Percentiles rank a stretch among this genome's conserved stretches.
Conservation (phyloP, 2,797 vertebrate genomes). For the Propithecus deckenii region DNA sequence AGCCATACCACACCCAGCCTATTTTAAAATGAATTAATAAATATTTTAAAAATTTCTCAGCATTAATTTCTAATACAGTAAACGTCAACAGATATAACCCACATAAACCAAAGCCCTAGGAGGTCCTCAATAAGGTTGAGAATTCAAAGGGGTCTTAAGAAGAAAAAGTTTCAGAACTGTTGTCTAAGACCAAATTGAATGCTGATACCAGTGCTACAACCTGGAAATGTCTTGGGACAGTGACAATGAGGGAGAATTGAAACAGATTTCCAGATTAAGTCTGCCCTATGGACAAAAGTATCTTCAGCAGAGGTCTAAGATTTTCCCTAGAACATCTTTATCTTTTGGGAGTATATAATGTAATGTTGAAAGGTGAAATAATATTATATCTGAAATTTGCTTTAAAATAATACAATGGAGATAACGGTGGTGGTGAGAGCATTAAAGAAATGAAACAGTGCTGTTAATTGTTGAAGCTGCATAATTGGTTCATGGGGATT, state of each 20-base stretch:
- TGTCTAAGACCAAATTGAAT: neutral
- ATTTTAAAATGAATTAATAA: constrained; percentile 2
- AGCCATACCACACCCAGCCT: neutral
- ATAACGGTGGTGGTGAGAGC: neutral
- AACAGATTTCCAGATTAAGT: neutral
- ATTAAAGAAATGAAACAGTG: neutral
- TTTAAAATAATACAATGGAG: neutral
- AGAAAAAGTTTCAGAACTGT: neutral
- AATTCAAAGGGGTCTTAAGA: neutral
- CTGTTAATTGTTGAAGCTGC: neutral
- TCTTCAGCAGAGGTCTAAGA: neutral
- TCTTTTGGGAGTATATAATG: neutral
- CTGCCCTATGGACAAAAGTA: neutral
- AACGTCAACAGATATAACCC: neutral
- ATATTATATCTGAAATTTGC: neutral
- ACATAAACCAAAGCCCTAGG: neutral
- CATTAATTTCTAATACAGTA: neutral
- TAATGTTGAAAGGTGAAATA: neutral
- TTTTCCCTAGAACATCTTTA: neutral
- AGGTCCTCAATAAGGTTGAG: neutral
- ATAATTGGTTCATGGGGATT: neutral
- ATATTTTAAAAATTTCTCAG: neutral
- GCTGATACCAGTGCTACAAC: neutral
- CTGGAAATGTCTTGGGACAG: neutral
- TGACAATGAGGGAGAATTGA: neutral